phyloP scores from a whole-genome alignment of 2,888 invertebrate species.

The Apomyelois bistriatella region DNA sequence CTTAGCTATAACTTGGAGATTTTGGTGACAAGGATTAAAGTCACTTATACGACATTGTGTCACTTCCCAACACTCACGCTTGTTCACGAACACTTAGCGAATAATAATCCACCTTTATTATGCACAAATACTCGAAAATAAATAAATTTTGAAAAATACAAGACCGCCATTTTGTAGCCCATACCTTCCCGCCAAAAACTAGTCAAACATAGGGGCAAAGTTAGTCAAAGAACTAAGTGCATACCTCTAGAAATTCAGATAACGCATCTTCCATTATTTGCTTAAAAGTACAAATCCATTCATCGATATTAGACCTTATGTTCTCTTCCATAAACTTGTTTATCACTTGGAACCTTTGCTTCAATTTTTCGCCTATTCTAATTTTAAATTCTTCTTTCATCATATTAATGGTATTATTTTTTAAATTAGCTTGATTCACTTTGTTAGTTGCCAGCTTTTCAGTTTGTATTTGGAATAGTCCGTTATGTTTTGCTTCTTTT shows the following conservation, averaged over 20 bases:
- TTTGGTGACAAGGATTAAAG: no score
- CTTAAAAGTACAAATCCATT: slow-evolving; percentile 43
- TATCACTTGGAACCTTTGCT: slow-evolving; percentile 1
- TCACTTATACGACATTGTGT: no score
- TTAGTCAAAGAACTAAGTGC: no score
- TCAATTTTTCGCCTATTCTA: not conserved
- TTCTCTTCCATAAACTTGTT: slow-evolving; percentile 26
- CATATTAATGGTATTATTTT: not conserved
- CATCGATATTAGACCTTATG: slow-evolving; percentile 37
- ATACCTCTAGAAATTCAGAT: slow-evolving; percentile 41
- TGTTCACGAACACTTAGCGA: no score
- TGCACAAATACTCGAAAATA: no score
- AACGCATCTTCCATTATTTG: slow-evolving; percentile 54
- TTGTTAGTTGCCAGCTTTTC: not conserved
- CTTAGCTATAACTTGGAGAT: no score
- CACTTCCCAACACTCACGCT: no score
- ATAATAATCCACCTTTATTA: no score
- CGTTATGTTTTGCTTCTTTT: not conserved
- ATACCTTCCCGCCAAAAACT: no score
- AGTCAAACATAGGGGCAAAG: no score
- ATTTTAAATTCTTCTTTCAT: not conserved
- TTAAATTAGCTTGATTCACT: not conserved
- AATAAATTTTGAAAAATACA: no score
- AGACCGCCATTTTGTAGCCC: no score
- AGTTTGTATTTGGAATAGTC: not conserved